Evolutionary conservation across 2,888 invertebrate species (phyloP), one percentile per base, ranked within the genome.

Genomic region (Ormyrus pomaceus): DNA sequence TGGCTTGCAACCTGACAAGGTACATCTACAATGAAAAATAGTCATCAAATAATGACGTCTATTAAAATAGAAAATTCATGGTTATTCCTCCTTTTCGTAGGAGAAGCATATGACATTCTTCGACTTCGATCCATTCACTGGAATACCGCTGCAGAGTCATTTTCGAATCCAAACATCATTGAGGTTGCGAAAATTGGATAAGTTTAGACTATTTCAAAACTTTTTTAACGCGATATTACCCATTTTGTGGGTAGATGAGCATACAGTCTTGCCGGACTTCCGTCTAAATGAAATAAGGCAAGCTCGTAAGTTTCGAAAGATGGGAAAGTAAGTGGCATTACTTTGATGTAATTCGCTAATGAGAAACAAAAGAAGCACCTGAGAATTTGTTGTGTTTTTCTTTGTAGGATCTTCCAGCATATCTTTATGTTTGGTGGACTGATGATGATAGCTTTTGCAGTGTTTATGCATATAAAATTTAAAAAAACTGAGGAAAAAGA

Each of bases 171-270:
- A n/a, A n/a, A n/a, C n/a, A n/a, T n/a, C n/a, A n/a, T n/a, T n/a
- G n/a, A n/a, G n/a, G n/a, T 87, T 96, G 2, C 90, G 93, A 68
- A 92, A 93, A 69, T 92, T 94, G 0, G 93, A 93, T 0, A 95
- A 95, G 88, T 89, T 95, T 10, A 93, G 93, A 0, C 86, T 94
- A 0, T 94, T 94, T 91, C 94, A 94, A 83, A 92, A 93, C 56
- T 90, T 96, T 3, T 94, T 94, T 0, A 92, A 66, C 2, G 92
- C 94, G 0, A 89, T 96, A 0, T 88, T 94, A n/a, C 96, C 96
- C 0, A 8, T 96, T 3, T 94, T 96, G 84, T 96, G 96, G 96
- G 91, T 96, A 0, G 95, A 96, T 86, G 96, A 96, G 92, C 95
- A 95, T 5, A 82, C 89, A 50, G 65, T 85, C 3, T 81, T 90